phyloP scores from a whole-genome alignment of 2,888 invertebrate genomes.

The Platypus cylindrus region DNA sequence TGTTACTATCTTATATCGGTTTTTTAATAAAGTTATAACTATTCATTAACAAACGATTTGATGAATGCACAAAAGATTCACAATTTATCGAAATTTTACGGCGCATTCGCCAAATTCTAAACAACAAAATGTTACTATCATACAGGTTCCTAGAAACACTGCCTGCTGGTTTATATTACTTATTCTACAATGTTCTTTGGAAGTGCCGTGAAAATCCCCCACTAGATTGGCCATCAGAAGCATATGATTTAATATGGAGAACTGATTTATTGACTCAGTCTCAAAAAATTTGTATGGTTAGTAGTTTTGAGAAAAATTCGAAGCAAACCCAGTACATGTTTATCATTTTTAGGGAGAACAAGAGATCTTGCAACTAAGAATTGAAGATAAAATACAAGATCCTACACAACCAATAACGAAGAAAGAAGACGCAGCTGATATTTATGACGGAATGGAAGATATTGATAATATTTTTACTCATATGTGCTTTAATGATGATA shows the following conservation, averaged over 20 bases:
- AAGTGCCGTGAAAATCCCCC: conserved; percentile 59
- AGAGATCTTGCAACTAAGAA: conserved; percentile 13
- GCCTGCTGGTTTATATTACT: conserved; percentile 57
- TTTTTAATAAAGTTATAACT: too few relatives aligned
- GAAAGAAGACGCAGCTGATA: conserved; percentile 30
- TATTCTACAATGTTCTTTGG: conserved; percentile 56
- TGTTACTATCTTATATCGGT: too few relatives aligned
- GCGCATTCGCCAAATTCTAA: too few relatives aligned
- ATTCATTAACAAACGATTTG: too few relatives aligned
- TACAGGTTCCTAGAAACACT: conserved; percentile 58
- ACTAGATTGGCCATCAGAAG: conserved; percentile 55
- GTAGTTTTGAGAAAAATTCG: conserved; percentile 8
- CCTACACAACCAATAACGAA: conserved; percentile 26
- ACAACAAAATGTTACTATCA: too few relatives aligned
- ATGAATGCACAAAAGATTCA: too few relatives aligned
- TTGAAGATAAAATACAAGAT: conserved; percentile 24
- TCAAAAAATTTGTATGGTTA: conserved; percentile 27
- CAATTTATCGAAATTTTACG: too few relatives aligned
- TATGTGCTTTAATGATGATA: conserved; percentile 51
- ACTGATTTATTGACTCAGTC: conserved; percentile 55
- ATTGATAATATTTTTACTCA: conserved; percentile 40
- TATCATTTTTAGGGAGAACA: conserved; percentile 10
- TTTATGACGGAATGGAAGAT: conserved; percentile 47
- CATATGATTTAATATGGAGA: conserved; percentile 58
- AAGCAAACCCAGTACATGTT: too few relatives aligned